Evolutionary conservation across 1,140 invertebrate species (phyloP).

Genomic region (Scaptomyza montana): DNA sequence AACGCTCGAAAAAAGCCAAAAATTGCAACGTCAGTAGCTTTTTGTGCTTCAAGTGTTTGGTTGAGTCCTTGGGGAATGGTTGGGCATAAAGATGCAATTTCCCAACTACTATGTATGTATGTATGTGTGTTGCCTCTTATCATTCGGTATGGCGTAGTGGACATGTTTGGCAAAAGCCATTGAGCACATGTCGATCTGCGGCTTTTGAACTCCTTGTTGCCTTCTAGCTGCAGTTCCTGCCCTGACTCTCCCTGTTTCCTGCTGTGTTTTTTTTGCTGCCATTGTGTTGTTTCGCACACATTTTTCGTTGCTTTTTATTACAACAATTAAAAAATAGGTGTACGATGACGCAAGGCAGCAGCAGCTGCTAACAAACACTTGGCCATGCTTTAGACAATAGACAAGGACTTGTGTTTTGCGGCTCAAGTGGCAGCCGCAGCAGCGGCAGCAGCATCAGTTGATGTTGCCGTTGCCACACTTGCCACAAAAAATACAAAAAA

Average conservation of each 20-base stretch:
- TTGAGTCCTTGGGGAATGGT: constrained; percentile 27
- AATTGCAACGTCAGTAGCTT: constrained; percentile 82
- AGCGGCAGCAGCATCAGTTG: constrained; percentile 35
- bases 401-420: constrained; percentile 77
- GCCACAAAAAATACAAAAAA: constrained; percentile 22
- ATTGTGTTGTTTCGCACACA: constrained; percentile 20
- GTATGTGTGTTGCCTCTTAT: constrained; percentile 1
- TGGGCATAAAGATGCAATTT: constrained; percentile 14
- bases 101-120: constrained; percentile 7
- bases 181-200: constrained; percentile 40
- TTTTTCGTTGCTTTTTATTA: constrained; percentile 67
- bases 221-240: constrained; percentile 26
- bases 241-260: constrained; percentile 31
- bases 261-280: constrained; percentile 17
- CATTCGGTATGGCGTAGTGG: constrained; percentile 21
- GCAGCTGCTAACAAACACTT: constrained; percentile 80
- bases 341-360: constrained; percentile 55
- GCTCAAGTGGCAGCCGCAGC: constrained; percentile 76
- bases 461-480: constrained; percentile 15
- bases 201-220: constrained; percentile 13
- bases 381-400: constrained; percentile 81
- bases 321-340: constrained; percentile 82
- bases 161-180: constrained; percentile 29
- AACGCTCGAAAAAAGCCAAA: constrained; percentile 80
- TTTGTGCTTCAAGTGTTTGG: constrained; percentile 73